Evolutionary conservation across 2,113 vertebrate genomes (phyloP), one percentile per base, ranked within the genome.

Genomic region (Ictalurus punctatus): DNA sequence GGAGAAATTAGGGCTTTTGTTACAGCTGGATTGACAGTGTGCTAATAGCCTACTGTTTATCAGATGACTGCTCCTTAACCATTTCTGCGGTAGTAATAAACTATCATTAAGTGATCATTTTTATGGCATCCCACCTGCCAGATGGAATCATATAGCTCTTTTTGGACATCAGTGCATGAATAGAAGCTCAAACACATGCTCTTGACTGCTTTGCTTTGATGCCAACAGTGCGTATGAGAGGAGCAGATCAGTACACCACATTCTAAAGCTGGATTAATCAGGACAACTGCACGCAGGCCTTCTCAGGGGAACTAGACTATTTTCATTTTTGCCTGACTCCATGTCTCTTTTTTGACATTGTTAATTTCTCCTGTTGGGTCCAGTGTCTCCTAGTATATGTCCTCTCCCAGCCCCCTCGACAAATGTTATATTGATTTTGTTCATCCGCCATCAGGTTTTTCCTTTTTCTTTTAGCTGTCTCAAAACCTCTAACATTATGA

Each of bases 191-290:
- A 76, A 48, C 37, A 48, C 74, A 48, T 44, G 19, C 25, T 78
- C 74, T 78, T 9, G 7, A 10, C 27, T 71, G 30, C 37, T 76
- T 76, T 23, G 19, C 37, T 23, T 76, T 25, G 27, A 56, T 0
- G 2, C 7, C 1, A 54, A 14, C 23, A 5, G 23, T 27, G 54
- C 4, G 25, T 84, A 52, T 69, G 25, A 37, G 21, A 59, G 21
- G n/a, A 73, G n/a, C 69, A 54, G 56, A n/a, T 86, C 54, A 13
- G 54, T 73, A 74, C 10, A 17, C 21, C 82, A 40, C n/a, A 37
- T 61, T 34, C 4, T 92, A 91, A 92, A 88, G 84, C 89, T 86
- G 86, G 87, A 94, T 95, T 94, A 91, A 94, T 94, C 90, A 94
- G 88, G 87, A 61, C 76, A 67, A 37, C 87, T 74, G 52, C 78